phyloP scores from a whole-genome alignment of 2,797 vertebrate species.

The Siniperca obscura region DNA sequence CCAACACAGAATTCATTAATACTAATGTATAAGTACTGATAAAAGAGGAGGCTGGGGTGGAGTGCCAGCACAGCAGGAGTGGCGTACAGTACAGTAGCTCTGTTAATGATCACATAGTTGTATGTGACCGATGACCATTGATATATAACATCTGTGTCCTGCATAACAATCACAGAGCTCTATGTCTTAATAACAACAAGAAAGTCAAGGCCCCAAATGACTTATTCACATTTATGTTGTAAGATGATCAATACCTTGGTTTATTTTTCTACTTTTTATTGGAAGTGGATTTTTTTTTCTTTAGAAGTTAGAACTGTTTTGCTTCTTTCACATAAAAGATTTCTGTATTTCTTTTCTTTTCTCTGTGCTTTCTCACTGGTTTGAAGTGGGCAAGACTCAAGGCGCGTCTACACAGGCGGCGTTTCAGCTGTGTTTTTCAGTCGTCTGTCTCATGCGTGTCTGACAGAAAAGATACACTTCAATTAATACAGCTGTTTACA shows the following conservation, averaged over 20 bases:
- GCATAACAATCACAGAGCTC: neutral
- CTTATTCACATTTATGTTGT: neutral
- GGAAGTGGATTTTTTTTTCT: no score
- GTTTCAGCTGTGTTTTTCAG: neutral
- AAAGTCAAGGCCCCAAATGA: neutral
- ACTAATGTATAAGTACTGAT: conserved; percentile 51
- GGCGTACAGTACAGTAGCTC: neutral
- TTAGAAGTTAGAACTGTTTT: neutral
- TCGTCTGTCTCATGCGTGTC: neutral
- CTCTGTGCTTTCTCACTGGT: neutral
- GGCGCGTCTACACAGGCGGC: neutral
- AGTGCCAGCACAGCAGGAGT: conserved; percentile 4
- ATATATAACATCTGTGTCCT: conserved; percentile 16
- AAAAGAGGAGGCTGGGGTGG: conserved; percentile 15
- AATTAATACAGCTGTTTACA: neutral
- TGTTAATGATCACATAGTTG: neutral
- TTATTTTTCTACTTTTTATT: neutral
- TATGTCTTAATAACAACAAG: conserved; percentile 6
- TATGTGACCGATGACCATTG: conserved; percentile 6
- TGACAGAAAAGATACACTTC: neutral
- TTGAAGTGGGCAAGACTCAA: neutral
- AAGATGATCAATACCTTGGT: neutral
- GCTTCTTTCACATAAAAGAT: neutral
- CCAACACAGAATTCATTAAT: conserved; percentile 53
- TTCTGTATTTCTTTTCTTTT: neutral